A percentile compares a stretch with the other conserved stretches of the same genome.
Evolutionary conservation across 1,140 invertebrate genomes (phyloP).

Genomic region (Phenacoccus solenopsis): DNA sequence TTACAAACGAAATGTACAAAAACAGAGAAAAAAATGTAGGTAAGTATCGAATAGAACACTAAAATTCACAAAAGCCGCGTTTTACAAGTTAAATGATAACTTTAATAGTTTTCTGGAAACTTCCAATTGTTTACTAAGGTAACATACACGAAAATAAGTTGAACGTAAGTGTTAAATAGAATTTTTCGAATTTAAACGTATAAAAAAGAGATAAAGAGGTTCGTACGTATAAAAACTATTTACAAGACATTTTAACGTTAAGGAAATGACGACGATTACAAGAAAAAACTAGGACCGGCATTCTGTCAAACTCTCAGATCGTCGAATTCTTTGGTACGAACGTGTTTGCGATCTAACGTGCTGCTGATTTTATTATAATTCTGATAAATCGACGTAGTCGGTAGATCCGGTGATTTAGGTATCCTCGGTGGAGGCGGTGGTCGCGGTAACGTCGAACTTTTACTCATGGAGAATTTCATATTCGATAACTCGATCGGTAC

Average conservation of each 20-base stretch:
- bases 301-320: not conserved
- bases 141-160: not conserved
- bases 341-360: not conserved
- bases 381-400: not conserved
- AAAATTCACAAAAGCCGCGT: not conserved
- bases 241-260: not conserved
- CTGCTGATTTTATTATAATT: not conserved
- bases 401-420: not conserved
- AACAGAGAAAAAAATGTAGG: not conserved
- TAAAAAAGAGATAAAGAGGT: not conserved
- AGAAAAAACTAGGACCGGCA: not conserved
- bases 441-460: constrained; percentile 5
- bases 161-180: not conserved
- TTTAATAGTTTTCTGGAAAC: not conserved
- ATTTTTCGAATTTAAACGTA: not conserved
- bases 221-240: not conserved
- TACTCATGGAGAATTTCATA: not conserved
- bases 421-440: not conserved
- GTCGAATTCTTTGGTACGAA: not conserved
- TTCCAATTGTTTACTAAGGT: not conserved
- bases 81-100: too few relatives aligned
- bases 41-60: too few relatives aligned
- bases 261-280: not conserved
- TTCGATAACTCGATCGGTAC: constrained; percentile 12
- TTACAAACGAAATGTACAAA: not conserved